Base-by-base conservation (phyloP, 2,797 vertebrate genomes). In the Anabas testudineus region DNA sequence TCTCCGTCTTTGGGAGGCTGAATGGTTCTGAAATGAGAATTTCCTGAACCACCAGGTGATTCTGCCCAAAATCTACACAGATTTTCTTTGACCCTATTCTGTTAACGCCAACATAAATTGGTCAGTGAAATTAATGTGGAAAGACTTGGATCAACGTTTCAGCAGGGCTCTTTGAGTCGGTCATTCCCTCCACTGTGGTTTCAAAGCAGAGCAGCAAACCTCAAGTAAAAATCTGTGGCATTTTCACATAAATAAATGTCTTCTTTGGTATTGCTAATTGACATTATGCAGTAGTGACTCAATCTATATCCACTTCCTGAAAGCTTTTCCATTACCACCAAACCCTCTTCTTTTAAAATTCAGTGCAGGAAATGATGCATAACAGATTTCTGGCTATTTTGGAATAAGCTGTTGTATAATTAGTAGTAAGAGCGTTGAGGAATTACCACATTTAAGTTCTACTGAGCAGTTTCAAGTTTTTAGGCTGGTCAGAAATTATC, bases 181-280 rank as follows among this genome's bases (percentile, higher is more conserved):
- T 83, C 77, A 83, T 77, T 82, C 52, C 55, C 58, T 85, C 55
- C 69, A 3, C 43, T 80, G 79, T 18, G 68, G 79, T 77, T 80
- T 78, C 4, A 53, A 80, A 66, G 75, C 74, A 70, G 28, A 48
- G 72, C 36, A 64, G 63, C 75, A 82, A 81, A 84, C 78, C 76
- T 72, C 80, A 67, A 83, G 76, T 21, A 86, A 79, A 54, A 85
- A 84, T 83, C 62, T 53, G 77, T 56, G 76, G 82, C 84, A 87
- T 83, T 83, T 71, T 89, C 65, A 77, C 72, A 80, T 88, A 67
- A 89, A 87, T 77, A 76, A 78, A 72, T 60, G 78, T 71, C 71
- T 32, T 72, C 60, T 58, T 52, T 53, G 63, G 55, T 41, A 72
- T 77, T 68, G 14, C 47, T 82, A 71, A 83, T 59, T 84, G 85